Conservation (phyloP, 2,113 vertebrate species). For the Pardalotus punctatus region DNA sequence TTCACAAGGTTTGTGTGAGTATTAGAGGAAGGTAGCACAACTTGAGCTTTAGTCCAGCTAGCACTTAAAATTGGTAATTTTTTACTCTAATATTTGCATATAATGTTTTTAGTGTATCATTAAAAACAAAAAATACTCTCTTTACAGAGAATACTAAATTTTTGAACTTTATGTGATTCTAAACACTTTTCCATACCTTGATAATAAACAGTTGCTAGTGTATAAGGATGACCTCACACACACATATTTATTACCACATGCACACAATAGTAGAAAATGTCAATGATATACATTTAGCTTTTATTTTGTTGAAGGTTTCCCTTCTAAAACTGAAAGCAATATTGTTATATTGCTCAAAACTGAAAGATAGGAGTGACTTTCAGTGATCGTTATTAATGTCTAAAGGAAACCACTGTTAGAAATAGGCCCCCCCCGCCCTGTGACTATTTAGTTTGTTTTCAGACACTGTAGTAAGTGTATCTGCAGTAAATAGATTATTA, state of each 20-base stretch:
- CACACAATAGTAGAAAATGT: not conserved
- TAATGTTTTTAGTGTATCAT: not conserved
- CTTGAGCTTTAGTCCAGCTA: conserved; percentile 17
- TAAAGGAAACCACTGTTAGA: conserved; percentile 52
- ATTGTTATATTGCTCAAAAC: not conserved
- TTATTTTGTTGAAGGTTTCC: not conserved
- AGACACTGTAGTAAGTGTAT: not conserved
- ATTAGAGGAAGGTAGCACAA: not conserved
- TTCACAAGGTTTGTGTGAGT: not conserved
- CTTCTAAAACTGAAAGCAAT: not conserved
- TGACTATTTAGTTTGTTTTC: conserved; percentile 40
- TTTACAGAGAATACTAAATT: not conserved
- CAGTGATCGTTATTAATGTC: not conserved
- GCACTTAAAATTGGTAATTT: not conserved
- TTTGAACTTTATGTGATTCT: not conserved
- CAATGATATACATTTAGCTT: not conserved
- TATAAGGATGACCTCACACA: not conserved
- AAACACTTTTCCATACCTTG: not conserved
- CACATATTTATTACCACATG: not conserved
- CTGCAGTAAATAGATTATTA: conserved; percentile 24
- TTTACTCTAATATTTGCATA: conserved; percentile 28
- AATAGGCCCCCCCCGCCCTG: not conserved
- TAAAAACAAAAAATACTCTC: not conserved
- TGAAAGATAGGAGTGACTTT: conserved; percentile 7
- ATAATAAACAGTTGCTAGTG: not conserved